Base-by-base conservation (phyloP, 1,140 invertebrate species). In the Calephelis nemesis region DNA sequence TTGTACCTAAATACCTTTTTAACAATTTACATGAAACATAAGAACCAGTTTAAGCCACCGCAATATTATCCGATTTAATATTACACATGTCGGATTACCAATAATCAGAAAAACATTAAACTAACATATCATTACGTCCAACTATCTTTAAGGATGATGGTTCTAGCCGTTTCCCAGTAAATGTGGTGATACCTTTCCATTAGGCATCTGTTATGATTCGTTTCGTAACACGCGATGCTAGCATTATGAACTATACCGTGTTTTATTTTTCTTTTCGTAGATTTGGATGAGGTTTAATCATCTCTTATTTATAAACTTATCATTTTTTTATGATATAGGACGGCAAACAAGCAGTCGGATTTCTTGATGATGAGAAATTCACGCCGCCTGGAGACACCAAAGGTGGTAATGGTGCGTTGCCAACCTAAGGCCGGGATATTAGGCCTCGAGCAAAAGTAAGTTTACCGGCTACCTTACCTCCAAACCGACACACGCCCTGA, bases 121-220 rank as follows among this genome's bases (percentile, higher is more conserved):
- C 50, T 63, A 64, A 54, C 54, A 58, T 66, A 58, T 19, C 52
- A 54, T 66, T 47, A 63, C 42, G 15, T 19, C 2, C 47, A 66
- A 66, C 64, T 79, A 79, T 75, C 68, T 81, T 66, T 74, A 74
- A 79, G 73, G 75, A 78, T 83, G 79, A 83, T 83, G 42, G 39
- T 52, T 58, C 12, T 82, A 81, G 78, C 77, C 71, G 72, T 81
- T 84, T 76, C 75, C 76, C 72, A 76, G 74, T 80, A 82, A 85
- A 86, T 81, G 78, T 84, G 85, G 87, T 86, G 85, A 87, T 85
- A 77, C 78, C 68, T 72, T 81, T 85, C 81, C 87, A 89, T 88
- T 88, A 88, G 76, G 79, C 78, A 81, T 86, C 84, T 79, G 83
- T 84, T 83, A 82, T 83, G 78, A 86, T 88, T 87, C 80, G 79